Conservation (phyloP, 2,113 vertebrate species). For the Rhineura floridana region DNA sequence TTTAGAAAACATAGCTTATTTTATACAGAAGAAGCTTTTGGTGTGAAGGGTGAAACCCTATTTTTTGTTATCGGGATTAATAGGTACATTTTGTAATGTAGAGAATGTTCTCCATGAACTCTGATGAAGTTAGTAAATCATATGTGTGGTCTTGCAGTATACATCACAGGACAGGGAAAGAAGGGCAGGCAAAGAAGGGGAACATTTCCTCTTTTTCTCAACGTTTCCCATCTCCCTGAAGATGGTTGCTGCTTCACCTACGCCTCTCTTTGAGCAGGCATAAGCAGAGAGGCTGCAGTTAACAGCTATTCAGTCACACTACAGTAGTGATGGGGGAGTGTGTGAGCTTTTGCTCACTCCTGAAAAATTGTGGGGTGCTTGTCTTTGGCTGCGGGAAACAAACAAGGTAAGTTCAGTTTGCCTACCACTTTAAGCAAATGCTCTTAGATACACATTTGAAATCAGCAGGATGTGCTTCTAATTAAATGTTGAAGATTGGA, state of each 20-base stretch:
- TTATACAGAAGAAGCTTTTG: neutral
- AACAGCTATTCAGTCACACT: neutral
- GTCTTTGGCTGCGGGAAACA: neutral
- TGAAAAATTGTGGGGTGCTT: neutral
- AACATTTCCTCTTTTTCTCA: neutral
- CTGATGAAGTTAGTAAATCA: neutral
- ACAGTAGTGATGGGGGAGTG: neutral
- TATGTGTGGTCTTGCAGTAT: neutral
- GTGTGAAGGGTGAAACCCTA: neutral
- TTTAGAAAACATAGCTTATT: conserved; percentile 39
- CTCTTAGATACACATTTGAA: neutral
- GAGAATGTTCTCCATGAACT: neutral
- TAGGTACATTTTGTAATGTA: neutral
- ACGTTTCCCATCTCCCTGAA: neutral
- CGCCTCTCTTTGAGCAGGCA: neutral
- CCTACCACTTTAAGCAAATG: neutral
- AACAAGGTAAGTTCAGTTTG: neutral
- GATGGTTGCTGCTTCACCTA: neutral
- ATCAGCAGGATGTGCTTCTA: neutral
- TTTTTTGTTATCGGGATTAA: neutral
- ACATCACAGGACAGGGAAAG: neutral
- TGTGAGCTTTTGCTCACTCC: neutral
- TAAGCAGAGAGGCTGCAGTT: neutral
- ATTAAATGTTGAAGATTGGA: neutral
- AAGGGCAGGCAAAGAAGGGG: neutral